Percentiles rank a stretch among this genome's conserved stretches.
These are phyloP conservation scores for Acrobasis consociella DNA, from an alignment of 2,888 invertebrate genomes.

Conservation along the genomic window DNA sequence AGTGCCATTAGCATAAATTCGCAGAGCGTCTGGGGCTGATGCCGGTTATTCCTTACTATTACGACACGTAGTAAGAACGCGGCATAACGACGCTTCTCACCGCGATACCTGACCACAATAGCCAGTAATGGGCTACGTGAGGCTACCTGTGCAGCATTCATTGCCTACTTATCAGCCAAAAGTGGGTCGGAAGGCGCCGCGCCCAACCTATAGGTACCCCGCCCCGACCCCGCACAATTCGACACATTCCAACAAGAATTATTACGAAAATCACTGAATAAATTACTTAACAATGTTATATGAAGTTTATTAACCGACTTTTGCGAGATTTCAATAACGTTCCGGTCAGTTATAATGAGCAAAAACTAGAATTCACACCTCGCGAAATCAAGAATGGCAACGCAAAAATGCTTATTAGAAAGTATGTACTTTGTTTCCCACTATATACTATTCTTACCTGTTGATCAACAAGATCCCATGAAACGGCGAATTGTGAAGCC, in stretches of 20 bases:
- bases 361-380: conserved; percentile 8
- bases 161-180: conserved; percentile 45
- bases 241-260: conserved; percentile 53
- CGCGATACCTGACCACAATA: conserved; percentile 14
- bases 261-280: conserved; percentile 29
- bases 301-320: not conserved
- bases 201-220: conserved; percentile 57
- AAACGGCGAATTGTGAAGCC: conserved; percentile 64
- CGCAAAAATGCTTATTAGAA: conserved; percentile 9
- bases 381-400: not conserved
- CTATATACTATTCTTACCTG: conserved; percentile 57
- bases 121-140: conserved; percentile 17
- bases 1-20: conserved; percentile 13
- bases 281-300: not conserved
- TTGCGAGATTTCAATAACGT: not conserved
- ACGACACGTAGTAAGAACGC: conserved; percentile 3
- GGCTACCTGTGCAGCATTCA: conserved; percentile 33
- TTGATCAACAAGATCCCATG: conserved; percentile 79
- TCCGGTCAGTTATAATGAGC: not conserved
- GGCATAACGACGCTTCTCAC: not conserved
- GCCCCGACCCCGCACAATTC: conserved; percentile 41
- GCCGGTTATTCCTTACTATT: conserved; percentile 10
- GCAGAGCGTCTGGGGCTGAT: not conserved
- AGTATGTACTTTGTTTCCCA: conserved; percentile 26
- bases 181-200: conserved; percentile 73